phyloP scores from a whole-genome alignment of 2,797 vertebrate species.

The Hylomyscus alleni region DNA sequence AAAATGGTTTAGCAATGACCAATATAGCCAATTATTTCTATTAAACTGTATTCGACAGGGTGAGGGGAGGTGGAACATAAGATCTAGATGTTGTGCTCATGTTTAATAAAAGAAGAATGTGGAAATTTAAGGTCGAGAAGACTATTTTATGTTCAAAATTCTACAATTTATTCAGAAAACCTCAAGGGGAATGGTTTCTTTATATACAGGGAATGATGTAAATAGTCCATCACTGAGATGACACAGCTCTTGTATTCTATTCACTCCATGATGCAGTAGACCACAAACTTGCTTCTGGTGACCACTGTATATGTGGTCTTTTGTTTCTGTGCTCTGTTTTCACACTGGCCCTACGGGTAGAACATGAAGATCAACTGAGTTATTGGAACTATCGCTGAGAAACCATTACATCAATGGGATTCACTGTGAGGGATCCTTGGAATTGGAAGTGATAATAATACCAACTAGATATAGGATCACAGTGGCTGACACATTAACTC shows the following conservation, averaged over 20 bases:
- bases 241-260: not conserved
- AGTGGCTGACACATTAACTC: not conserved
- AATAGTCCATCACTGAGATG: not conserved
- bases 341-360: not conserved
- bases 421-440: not conserved
- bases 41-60: not conserved
- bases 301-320: not conserved
- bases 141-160: not conserved
- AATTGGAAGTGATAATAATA: not conserved
- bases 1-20: not conserved
- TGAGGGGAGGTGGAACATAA: not conserved
- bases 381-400: not conserved
- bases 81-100: not conserved
- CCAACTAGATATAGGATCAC: not conserved
- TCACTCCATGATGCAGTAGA: not conserved
- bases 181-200: not conserved
- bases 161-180: constrained; percentile 20
- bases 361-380: not conserved
- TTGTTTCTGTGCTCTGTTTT: not conserved
- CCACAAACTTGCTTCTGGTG: not conserved
- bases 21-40: constrained; percentile 37
- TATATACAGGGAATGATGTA: not conserved
- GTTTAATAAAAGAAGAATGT: not conserved
- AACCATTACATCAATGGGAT: not conserved
- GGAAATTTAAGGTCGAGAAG: not conserved